A percentile compares a stretch with the other conserved stretches of the same genome.
phyloP scores from a whole-genome alignment of 2,797 vertebrate species.

The Staurois parvus region DNA sequence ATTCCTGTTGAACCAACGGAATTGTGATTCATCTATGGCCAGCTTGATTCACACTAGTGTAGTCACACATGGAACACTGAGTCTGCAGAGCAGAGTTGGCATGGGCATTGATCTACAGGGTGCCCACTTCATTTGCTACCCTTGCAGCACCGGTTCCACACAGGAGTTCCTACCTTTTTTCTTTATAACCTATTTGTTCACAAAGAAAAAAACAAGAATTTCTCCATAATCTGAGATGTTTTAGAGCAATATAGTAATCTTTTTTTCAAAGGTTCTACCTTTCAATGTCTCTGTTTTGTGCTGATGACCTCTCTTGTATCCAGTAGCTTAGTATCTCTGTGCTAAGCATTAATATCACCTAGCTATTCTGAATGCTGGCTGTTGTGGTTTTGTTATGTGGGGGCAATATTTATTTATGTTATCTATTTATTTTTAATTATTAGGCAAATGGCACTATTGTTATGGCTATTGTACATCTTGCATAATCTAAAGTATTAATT shows the following conservation, averaged over 20 bases:
- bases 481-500: neutral
- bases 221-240: neutral
- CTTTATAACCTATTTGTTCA: neutral
- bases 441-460: neutral
- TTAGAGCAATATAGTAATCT: neutral
- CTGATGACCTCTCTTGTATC: neutral
- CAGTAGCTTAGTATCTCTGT: neutral
- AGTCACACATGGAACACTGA: too few relatives aligned
- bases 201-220: neutral
- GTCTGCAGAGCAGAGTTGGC: too few relatives aligned
- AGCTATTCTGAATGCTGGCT: neutral
- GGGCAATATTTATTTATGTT: neutral
- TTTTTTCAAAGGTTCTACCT: neutral
- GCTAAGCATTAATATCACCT: neutral
- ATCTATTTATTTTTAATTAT: slow-evolving; percentile 5
- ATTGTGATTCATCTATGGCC: too few relatives aligned
- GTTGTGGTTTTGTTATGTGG: neutral
- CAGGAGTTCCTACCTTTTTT: neutral
- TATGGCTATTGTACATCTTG: neutral
- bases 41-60: too few relatives aligned
- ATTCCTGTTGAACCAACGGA: too few relatives aligned
- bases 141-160: too few relatives aligned
- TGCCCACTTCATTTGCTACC: too few relatives aligned
- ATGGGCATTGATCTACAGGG: too few relatives aligned
- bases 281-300: neutral